Base-by-base conservation (phyloP, 2,113 vertebrate genomes). In the Tragelaphus buxtoni region DNA sequence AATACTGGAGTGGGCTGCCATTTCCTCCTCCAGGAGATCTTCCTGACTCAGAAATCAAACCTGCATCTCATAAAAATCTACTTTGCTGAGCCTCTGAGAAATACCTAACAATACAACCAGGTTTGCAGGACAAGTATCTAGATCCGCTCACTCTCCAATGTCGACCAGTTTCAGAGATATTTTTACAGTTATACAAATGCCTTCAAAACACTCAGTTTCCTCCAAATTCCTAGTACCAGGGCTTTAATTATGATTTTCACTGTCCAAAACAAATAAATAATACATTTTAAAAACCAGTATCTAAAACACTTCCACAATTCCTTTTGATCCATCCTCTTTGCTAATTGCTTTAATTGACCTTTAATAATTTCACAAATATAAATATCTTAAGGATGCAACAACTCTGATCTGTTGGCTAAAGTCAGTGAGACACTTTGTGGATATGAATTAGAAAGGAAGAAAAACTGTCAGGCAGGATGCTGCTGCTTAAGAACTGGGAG, bases 221-320 rank as follows among this genome's bases (percentile, higher is more conserved):
- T 89, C 79, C 77, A n/a, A 95, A 96, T 83, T 96, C 72, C 88
- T 96, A 96, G 61, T 80, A 88, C 49, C 58, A 87, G 28, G 79
- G 83, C 42, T 92, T 87, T 32, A 80, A 13, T 88, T 88, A 93
- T 0, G 58, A 93, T 92, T 93, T 86, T 77, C 49, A 91, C 69
- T 82, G 93, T 84, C 30, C 76, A 58, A 77, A 95, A 89, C 42
- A 74, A 74, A 74, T 35, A 35, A 69, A 69, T 74, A 39, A 39
- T 65, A 74, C 13, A 42, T 1, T 74, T 74, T 1, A 26, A 74
- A 74, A 74, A 42, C 39, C 69, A 42, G 4, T 42, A 74, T 84
- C n/a, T 69, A 74, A 77, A 95, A 93, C 30, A 90, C 18, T 72
- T 96, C 9, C 42, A 91, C 95, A 95, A 94, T 82, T 86, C 10